Evolutionary conservation across 2,113 vertebrate genomes (phyloP).

Genomic region (Neotragus moschatus): DNA sequence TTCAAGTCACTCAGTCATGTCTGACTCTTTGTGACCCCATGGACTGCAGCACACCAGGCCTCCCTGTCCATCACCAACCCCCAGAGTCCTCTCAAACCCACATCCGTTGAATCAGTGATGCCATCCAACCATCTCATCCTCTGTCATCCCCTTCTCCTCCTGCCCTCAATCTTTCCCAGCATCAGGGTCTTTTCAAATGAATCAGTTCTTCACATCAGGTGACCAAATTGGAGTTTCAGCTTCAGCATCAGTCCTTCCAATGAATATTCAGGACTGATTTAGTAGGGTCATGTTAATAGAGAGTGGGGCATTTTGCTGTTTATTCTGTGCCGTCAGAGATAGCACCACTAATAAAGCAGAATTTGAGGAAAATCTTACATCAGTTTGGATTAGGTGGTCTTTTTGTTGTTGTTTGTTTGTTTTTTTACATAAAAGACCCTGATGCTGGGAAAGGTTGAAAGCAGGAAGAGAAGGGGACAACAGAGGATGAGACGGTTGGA

Average conservation of each 20-base stretch:
- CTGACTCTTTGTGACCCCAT: not conserved
- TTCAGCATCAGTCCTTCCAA: not conserved
- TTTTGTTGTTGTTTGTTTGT: not conserved
- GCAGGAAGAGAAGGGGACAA: not conserved
- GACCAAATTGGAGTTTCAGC: not conserved
- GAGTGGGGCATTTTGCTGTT: not conserved
- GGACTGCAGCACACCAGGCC: not conserved
- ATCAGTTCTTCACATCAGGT: not conserved
- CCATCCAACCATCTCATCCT: not conserved
- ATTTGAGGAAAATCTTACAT: not conserved
- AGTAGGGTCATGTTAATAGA: not conserved
- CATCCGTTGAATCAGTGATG: not conserved
- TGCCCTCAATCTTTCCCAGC: not conserved
- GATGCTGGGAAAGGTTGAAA: not conserved
- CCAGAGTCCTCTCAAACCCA: not conserved
- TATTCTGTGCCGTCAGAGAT: not conserved
- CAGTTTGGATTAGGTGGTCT: not conserved
- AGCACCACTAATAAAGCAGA: not conserved
- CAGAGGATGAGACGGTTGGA: not conserved
- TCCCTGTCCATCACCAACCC: not conserved
- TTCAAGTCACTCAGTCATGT: not conserved
- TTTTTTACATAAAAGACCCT: not conserved
- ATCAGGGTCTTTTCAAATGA: not conserved
- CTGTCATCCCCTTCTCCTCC: not conserved
- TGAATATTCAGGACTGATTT: not conserved